Evolutionary conservation across 2,888 invertebrate genomes (phyloP).

Genomic region (Hemistola chrysoprasaria): DNA sequence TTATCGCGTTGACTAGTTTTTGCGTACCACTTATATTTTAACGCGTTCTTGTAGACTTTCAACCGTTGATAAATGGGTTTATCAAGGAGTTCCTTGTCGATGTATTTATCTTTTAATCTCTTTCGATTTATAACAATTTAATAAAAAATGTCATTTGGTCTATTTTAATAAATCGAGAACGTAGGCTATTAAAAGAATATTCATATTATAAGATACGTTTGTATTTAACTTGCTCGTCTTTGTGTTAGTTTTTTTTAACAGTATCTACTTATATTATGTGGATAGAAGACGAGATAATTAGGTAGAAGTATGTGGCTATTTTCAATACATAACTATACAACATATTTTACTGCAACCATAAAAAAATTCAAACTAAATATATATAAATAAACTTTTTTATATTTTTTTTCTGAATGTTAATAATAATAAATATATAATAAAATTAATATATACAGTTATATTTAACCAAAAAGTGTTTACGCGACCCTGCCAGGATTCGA

Average conservation of each 20-base stretch:
- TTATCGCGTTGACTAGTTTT: slow-evolving; percentile 43
- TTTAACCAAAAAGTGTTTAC: slow-evolving; percentile 26
- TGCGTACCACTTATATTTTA: slow-evolving; percentile 28
- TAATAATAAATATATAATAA: slow-evolving; percentile 17
- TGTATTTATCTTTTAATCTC: slow-evolving; percentile 13
- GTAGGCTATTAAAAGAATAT: too few relatives aligned
- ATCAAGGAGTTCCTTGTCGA: slow-evolving; percentile 17
- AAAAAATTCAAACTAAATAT: too few relatives aligned
- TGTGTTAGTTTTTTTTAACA: too few relatives aligned
- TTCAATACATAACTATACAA: too few relatives aligned
- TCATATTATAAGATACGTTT: too few relatives aligned
- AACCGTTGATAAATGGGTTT: slow-evolving; percentile 27
- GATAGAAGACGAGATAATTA: too few relatives aligned
- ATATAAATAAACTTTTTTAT: too few relatives aligned
- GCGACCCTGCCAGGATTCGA: slow-evolving; percentile 85
- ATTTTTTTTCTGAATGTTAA: slow-evolving; percentile 12
- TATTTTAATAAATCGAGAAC: too few relatives aligned
- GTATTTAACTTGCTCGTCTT: too few relatives aligned
- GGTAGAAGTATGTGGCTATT: too few relatives aligned
- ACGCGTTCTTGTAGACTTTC: slow-evolving; percentile 31
- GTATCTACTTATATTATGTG: too few relatives aligned
- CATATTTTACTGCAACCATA: too few relatives aligned
- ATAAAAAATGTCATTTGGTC: slow-evolving; percentile 17
- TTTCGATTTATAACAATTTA: slow-evolving; percentile 24
- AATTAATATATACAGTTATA: neutral